Conservation (phyloP, 2,888 invertebrate genomes). For the Dolomedes plantarius region DNA sequence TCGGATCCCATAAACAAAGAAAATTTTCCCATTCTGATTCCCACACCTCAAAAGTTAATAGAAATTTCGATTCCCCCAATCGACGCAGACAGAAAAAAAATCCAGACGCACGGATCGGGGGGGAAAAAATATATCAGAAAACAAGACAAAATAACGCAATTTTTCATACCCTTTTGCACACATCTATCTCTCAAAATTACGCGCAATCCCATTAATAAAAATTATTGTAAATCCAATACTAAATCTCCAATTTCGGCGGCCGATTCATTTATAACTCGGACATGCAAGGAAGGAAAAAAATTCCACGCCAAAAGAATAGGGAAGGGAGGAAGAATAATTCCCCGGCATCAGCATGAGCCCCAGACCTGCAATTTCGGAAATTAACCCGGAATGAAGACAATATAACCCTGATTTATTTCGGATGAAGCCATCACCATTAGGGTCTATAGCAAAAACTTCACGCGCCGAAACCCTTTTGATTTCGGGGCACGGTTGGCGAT, state of each 20-base stretch:
- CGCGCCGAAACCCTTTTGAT: conserved; percentile 1
- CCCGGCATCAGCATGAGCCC: not conserved
- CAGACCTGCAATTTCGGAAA: not conserved
- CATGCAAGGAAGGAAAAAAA: not conserved
- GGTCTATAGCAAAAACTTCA: no score
- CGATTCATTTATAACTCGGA: not conserved
- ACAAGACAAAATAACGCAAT: not conserved
- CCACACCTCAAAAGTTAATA: no score
- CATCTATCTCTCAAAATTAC: not conserved
- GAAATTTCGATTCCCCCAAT: no score
- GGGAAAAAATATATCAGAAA: no score
- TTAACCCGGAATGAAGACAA: not conserved
- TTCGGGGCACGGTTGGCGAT: not conserved
- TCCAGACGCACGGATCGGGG: no score
- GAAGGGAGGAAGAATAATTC: not conserved
- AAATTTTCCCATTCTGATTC: no score
- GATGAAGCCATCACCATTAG: conserved; percentile 31
- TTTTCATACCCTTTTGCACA: not conserved
- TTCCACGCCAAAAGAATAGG: not conserved
- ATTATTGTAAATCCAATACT: conserved; percentile 7
- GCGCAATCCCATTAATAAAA: not conserved
- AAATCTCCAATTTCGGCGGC: not conserved
- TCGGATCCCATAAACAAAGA: no score
- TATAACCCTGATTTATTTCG: conserved; percentile 24
- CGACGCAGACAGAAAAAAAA: no score